Base-by-base conservation (phyloP, 1,140 invertebrate genomes). In the Hyles vespertilio region DNA sequence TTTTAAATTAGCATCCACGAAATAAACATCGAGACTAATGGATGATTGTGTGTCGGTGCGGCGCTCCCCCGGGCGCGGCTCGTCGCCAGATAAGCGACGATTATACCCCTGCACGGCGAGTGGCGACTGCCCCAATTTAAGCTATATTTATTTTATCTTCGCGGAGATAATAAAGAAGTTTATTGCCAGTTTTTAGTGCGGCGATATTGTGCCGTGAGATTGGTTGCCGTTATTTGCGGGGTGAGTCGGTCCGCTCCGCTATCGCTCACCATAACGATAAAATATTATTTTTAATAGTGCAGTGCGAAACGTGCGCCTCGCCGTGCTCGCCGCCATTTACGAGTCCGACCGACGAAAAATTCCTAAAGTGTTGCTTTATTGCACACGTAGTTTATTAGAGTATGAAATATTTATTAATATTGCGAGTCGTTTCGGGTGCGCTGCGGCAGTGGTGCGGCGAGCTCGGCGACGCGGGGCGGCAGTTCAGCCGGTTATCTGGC, bases 11-110 rank as follows among this genome's bases (percentile, higher is more conserved):
- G 70, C 69, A 74, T 74, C 72, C 64, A 70, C 64, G 70, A 72
- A 74, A 74, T 76, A 77, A 81, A 79, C 74, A 77, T 78, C 74
- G 73, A 81, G 73, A 80, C 79, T 81, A 82, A 81, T 86, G 79
- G 73, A 79, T 79, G 78, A 81, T 82, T 76, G 50, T 51, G 50
- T 32, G 50, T 9, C 32, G 48, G 36, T 51, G 55, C 51, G 49
- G 51, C 64, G 48, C 65, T 47, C 60, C 63, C 58, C 67, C 60
- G 52, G 62, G 59, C 46, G 48, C 58, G 58, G 60, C 60, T 52
- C 62, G 55, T 45, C 32, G 40, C 9, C n/a, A 54, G 52, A 54
- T 54, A 54, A 54, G 52, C 32, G 50, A 33, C 50, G 32, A 51
- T 51, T 51, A 50, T 50, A 51, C 50, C 46, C 46, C 55, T 11